Evolutionary conservation across 1,140 invertebrate genomes (phyloP), one percentile per base, ranked within the genome.

Genomic region (Nephila pilipes): DNA sequence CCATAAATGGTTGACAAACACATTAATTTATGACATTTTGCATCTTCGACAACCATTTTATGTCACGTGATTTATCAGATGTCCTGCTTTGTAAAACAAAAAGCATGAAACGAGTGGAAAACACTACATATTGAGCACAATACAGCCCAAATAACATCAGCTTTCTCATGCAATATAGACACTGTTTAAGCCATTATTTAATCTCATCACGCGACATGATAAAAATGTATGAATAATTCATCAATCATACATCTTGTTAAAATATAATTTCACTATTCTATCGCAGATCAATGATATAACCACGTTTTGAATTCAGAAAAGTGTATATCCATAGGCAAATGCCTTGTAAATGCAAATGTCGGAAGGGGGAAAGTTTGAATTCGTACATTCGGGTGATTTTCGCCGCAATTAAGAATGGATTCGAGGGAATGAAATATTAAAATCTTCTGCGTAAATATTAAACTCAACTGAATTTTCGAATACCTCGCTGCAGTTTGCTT

Each of bases 141-240:
- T 60, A n/a, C n/a, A n/a, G 58, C 22, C 58, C 5, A 2, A 60
- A 60, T 16, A 20, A 60, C 57, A 58, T n/a, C 6, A 60, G 16
- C 58, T 60, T 16, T 20, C 22, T n/a, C 58, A 60, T 46, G 46
- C 6, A 46, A 46, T 46, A 46, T 46, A 46, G 46, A 46, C 46
- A 6, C 46, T 10, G 0, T 46, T 10, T 46, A 46, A 46, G 6
- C 46, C 12, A 46, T 46, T 46, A 46, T 46, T 10, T 46, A 10
- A 29, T 36, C 10, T 12, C 2, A 16, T 32, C 65, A 69, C 65
- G 65, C 65, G 10, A 69, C 10, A 14, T 4, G 14, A 32, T 32
- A 69, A 69, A 69, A 69, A 69, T 69, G 14, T 14, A 69, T 69
- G 65, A 25, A 69, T 69, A 69, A 69, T 69, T 16, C 65, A 69